Conservation (phyloP, 2,797 vertebrate species). For the Oreochromis mossambicus region DNA sequence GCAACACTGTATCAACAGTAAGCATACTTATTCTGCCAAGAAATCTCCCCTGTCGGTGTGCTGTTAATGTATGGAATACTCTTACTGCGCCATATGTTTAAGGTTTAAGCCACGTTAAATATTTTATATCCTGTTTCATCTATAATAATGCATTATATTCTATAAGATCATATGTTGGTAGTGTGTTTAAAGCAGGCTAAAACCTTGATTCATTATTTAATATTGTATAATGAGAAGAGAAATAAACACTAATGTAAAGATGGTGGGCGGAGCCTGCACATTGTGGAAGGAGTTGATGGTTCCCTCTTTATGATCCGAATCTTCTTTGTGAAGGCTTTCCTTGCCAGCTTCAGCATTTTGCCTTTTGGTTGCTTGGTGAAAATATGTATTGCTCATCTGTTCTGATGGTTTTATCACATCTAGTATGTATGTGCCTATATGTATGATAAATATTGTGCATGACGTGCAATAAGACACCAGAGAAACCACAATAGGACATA, state of each 20-base stretch:
- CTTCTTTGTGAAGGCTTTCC: background rate
- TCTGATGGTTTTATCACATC: background rate
- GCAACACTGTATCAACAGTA: background rate
- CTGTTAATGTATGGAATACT: background rate
- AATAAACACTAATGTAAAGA: background rate
- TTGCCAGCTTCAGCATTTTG: background rate
- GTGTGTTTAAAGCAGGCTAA: background rate
- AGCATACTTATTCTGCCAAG: background rate
- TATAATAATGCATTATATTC: background rate
- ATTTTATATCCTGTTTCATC: background rate
- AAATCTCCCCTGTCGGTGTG: background rate
- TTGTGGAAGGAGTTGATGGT: background rate
- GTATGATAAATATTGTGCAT: background rate
- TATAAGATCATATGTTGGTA: background rate
- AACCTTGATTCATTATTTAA: background rate
- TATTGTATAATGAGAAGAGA: background rate
- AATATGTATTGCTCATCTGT: background rate
- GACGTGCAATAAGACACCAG: background rate
- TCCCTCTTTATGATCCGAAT: background rate
- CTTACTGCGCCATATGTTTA: background rate
- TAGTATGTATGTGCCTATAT: background rate
- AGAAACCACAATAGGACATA: background rate
- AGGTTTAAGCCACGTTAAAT: background rate
- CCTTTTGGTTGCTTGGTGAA: background rate
- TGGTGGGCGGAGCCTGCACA: background rate